phyloP scores from a whole-genome alignment of 2,888 invertebrate genomes.

The Tetrapedia diversipes region DNA sequence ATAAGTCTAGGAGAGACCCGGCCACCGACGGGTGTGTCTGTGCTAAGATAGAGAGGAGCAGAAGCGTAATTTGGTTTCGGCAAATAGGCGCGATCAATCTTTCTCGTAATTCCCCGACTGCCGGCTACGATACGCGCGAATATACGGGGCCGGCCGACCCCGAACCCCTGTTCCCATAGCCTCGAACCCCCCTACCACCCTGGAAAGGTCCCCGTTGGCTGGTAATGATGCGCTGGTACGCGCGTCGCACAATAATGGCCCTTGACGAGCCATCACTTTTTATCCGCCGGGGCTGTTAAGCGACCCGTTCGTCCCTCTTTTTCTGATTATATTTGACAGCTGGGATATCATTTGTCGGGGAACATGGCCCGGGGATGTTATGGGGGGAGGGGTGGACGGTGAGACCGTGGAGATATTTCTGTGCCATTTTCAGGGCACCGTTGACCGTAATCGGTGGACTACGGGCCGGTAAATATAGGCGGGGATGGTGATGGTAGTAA shows the following conservation, averaged over 20 bases:
- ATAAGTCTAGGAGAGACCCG: conserved; percentile 48
- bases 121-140: conserved; percentile 64
- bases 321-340: conserved; percentile 62
- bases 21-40: conserved; percentile 47
- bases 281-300: conserved; percentile 67
- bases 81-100: conserved; percentile 71
- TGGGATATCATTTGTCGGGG: conserved; percentile 55
- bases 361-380: not conserved
- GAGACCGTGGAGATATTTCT: conserved; percentile 1
- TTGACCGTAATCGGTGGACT: conserved; percentile 18
- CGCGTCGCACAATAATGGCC: conserved; percentile 66
- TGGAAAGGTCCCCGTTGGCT: conserved; percentile 48
- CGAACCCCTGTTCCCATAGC: conserved; percentile 3
- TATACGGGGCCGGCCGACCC: conserved; percentile 52
- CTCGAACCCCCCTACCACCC: not conserved
- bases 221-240: conserved; percentile 63
- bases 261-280: conserved; percentile 64
- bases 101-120: conserved; percentile 63
- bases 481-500: no score
- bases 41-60: conserved; percentile 57
- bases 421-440: conserved; percentile 24
- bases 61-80: conserved; percentile 70
- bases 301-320: conserved; percentile 41
- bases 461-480: no score
- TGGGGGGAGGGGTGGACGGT: not conserved